Base-by-base conservation (phyloP, 1,140 invertebrate species). In the Antheraea mylitta region DNA sequence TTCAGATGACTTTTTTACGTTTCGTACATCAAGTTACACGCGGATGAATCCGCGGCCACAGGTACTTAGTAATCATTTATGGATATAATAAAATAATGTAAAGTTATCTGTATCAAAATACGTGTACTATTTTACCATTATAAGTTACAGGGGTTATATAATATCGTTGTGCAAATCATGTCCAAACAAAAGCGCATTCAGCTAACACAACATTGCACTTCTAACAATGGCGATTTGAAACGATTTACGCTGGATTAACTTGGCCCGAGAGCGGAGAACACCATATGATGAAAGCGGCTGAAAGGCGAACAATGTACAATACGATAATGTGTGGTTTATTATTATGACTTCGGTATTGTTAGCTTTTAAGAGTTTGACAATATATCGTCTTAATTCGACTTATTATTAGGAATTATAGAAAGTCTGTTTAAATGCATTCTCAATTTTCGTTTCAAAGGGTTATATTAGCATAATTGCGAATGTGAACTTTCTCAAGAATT, bases 131-230 rank as follows among this genome's bases (percentile, higher is more conserved):
- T 30, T 30, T 30, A 30, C 4, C 22, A 30, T 30, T 2, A 30
- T 30, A 30, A 2, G 22, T 30, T 30, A 30, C 4, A 30, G 22
- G 22, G 22, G 22, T 30, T 53, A 53, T 53, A 53, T 1, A 53
- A 13, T 9, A 53, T 16, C 11, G 45, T 53, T 53, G 7, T 16
- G 45, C 45, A 53, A 53, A 53, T 53, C 45, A 53, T 6, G 11
- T 53, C 45, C 45, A 53, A 53, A 53, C 45, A 53, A 53, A 53
- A 53, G 45, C 45, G 45, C 45, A 53, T 16, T 53, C 45, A 13
- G 45, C 45, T 53, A 60, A 67, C 58, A 67, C 58, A 67, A 67
- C 66, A 60, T 19, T 67, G 66, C 66, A 60, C 58, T 67, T 36
- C 66, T 67, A 67, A 67, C 58, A 42, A 67, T 67, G 36, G 4